These are phyloP conservation scores for Urocitellus parryii DNA, from an alignment of 2,113 vertebrate species.

Conservation along the genomic window DNA sequence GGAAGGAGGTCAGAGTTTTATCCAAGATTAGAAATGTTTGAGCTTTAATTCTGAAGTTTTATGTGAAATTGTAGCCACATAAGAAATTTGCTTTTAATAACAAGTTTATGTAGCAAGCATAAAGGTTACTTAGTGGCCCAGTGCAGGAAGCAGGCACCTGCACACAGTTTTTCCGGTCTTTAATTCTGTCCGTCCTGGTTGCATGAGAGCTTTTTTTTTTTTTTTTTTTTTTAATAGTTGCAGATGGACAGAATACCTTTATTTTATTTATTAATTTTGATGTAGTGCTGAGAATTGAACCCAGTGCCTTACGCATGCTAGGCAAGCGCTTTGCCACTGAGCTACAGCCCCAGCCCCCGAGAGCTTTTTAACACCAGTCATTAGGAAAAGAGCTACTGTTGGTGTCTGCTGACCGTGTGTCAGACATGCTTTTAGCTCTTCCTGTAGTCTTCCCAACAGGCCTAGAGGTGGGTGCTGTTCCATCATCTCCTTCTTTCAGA, in stretches of 20 bases:
- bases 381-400: accelerated
- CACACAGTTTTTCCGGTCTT: accelerated
- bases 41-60: not conserved
- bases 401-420: accelerated
- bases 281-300: too few species aligned
- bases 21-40: not conserved
- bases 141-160: not conserved
- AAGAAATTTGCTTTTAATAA: not conserved
- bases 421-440: accelerated
- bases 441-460: not conserved
- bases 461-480: accelerated
- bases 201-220: too few species aligned
- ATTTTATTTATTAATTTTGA: too few species aligned
- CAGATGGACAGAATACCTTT: too few species aligned
- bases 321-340: too few species aligned
- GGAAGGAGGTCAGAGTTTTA: not conserved
- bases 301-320: too few species aligned
- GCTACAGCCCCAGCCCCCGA: too few species aligned
- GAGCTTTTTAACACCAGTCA: accelerated
- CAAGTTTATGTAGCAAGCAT: not conserved
- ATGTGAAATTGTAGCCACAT: not conserved
- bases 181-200: not conserved
- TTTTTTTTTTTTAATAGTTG: too few species aligned
- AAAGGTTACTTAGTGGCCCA: accelerated
- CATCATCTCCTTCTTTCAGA: too few species aligned